These are phyloP conservation scores for Xiphophorus hellerii DNA, from an alignment of 2,113 vertebrate genomes.

Conservation along the genomic window DNA sequence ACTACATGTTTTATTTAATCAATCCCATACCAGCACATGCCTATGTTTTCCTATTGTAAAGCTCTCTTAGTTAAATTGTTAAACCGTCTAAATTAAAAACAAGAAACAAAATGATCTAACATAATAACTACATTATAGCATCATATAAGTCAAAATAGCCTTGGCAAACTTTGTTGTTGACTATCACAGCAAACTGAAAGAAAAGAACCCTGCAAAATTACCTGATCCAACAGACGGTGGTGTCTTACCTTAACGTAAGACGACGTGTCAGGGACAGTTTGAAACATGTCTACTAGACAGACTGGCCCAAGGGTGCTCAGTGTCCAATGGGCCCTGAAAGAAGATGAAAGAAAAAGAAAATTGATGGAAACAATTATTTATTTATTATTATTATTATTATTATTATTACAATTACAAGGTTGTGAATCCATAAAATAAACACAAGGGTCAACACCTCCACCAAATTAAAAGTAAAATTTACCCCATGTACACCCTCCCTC, in stretches of 20 bases:
- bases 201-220: constrained; percentile 76
- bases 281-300: constrained; percentile 89
- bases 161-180: neutral
- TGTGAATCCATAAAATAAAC: constrained; percentile 17
- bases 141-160: neutral
- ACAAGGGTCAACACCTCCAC: constrained; percentile 57
- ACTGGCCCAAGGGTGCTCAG: constrained; percentile 69
- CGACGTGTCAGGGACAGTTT: constrained; percentile 95
- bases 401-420: neutral
- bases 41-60: neutral
- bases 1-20: neutral
- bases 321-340: constrained; percentile 68
- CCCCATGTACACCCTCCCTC: constrained; percentile 25
- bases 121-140: neutral
- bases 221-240: constrained; percentile 85
- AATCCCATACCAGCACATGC: neutral
- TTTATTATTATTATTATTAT: neutral
- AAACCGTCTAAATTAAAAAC: neutral
- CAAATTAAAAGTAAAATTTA: constrained; percentile 44
- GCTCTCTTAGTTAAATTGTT: neutral
- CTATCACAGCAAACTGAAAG: neutral
- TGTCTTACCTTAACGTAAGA: constrained; percentile 99
- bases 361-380: neutral
- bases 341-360: neutral
- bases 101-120: neutral